Evolutionary conservation across 2,113 vertebrate species (phyloP).

Genomic region (Stomatorhinus ivindoensis): DNA sequence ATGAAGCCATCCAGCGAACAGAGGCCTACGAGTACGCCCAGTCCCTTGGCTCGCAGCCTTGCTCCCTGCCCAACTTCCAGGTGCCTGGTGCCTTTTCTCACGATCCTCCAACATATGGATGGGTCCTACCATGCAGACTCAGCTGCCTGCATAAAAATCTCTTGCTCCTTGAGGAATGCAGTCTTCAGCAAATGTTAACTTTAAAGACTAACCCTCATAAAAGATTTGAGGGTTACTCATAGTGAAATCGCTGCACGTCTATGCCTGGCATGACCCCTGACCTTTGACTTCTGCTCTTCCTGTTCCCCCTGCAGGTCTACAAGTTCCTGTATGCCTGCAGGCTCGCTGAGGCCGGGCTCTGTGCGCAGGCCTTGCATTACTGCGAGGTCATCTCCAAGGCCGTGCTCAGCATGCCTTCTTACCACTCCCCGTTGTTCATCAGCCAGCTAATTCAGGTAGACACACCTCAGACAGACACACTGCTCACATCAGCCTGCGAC

Average conservation of each 20-base stretch:
- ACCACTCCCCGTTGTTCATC: conserved; percentile 76
- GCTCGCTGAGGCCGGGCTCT: conserved; percentile 82
- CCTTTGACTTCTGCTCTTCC: background rate
- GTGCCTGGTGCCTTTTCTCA: conserved; percentile 41
- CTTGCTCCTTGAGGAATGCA: background rate
- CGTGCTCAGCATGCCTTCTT: conserved; percentile 64
- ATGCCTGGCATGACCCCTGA: background rate
- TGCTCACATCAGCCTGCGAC: background rate
- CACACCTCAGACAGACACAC: background rate
- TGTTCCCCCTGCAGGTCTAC: conserved; percentile 67
- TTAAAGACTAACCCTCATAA: background rate
- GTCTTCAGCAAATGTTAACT: background rate
- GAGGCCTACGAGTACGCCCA: conserved; percentile 93
- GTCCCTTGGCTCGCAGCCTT: conserved; percentile 75
- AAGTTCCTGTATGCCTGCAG: conserved; percentile 94
- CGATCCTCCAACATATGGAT: background rate
- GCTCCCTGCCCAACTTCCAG: conserved; percentile 83
- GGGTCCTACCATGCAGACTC: background rate
- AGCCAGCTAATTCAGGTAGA: conserved; percentile 80
- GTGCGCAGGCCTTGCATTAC: conserved; percentile 92
- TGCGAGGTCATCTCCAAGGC: conserved; percentile 87
- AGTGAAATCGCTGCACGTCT: background rate
- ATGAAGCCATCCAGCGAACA: conserved; percentile 91
- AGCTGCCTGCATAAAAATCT: background rate
- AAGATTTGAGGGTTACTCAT: background rate